These are phyloP conservation scores for Ichneumon xanthorius DNA, from an alignment of 2,888 invertebrate genomes.

Conservation along the genomic window DNA sequence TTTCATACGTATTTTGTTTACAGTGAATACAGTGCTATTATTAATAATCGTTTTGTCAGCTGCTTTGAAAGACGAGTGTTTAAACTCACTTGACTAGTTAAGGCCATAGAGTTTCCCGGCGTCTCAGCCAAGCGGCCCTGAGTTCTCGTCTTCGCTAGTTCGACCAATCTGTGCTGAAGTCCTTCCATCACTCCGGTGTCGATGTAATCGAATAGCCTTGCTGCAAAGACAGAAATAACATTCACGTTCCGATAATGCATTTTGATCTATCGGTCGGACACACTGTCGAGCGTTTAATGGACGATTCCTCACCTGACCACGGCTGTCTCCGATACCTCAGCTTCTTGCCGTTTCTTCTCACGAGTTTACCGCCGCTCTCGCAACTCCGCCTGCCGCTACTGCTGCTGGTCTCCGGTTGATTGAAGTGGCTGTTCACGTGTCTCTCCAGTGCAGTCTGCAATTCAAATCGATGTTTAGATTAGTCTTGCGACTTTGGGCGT, in stretches of 20 bases:
- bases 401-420: constrained; percentile 87
- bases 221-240: constrained; percentile 86
- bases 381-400: constrained; percentile 89
- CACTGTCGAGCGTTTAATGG: not conserved
- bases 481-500: constrained; percentile 50
- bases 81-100: constrained; percentile 88
- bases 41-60: not conserved
- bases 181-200: constrained; percentile 97
- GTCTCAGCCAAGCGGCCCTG: constrained; percentile 88
- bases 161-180: constrained; percentile 92
- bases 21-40: too few species aligned
- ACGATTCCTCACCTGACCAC: constrained; percentile 91
- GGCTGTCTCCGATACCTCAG: constrained; percentile 94
- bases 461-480: constrained; percentile 63
- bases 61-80: not conserved
- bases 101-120: constrained; percentile 89
- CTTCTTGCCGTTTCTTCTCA: constrained; percentile 95
- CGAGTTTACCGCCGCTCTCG: constrained; percentile 91
- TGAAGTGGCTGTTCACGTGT: constrained; percentile 97
- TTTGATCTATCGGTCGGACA: not conserved
- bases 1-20: too few species aligned
- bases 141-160: constrained; percentile 87
- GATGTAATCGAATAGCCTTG: constrained; percentile 97
- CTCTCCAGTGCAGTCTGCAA: constrained; percentile 93
- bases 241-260: constrained; percentile 37